phyloP scores from a whole-genome alignment of 2,888 invertebrate species.

The Catocala fraxini region DNA sequence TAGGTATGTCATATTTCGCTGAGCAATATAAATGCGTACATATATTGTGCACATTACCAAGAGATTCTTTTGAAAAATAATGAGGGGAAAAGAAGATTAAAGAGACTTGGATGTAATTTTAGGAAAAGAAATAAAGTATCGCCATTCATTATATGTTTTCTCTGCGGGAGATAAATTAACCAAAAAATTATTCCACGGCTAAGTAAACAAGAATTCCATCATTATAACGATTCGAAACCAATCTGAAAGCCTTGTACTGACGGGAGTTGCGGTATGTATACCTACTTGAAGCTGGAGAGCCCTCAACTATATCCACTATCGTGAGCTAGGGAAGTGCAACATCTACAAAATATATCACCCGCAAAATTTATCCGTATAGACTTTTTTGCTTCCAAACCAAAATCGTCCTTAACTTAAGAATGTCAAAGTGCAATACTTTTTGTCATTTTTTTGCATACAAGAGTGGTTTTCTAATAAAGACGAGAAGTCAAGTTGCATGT shows the following conservation, averaged over 20 bases:
- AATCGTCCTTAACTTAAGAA: conserved; percentile 18
- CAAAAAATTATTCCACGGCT: neutral
- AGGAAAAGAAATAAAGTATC: neutral
- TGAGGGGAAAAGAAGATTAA: conserved; percentile 2
- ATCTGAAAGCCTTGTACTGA: conserved; percentile 49
- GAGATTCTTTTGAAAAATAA: neutral
- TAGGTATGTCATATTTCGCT: too few relatives aligned
- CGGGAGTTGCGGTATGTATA: conserved; percentile 63
- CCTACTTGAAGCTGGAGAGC: conserved; percentile 61
- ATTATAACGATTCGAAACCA: conserved; percentile 48
- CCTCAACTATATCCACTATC: conserved; percentile 69
- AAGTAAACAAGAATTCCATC: conserved; percentile 32
- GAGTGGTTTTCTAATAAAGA: conserved; percentile 57
- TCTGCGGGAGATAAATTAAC: neutral
- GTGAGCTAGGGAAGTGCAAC: conserved; percentile 66
- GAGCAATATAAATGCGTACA: too few relatives aligned
- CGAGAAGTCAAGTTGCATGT: conserved; percentile 70
- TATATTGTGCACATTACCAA: neutral
- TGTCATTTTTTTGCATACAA: conserved; percentile 16
- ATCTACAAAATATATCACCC: conserved; percentile 52
- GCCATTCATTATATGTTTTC: neutral
- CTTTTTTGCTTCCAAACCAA: neutral
- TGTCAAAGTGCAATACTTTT: conserved; percentile 30
- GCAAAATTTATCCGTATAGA: conserved; percentile 48
- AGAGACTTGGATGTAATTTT: conserved; percentile 5